phyloP scores from a whole-genome alignment of 2,888 invertebrate species.

The Amiota communis region DNA sequence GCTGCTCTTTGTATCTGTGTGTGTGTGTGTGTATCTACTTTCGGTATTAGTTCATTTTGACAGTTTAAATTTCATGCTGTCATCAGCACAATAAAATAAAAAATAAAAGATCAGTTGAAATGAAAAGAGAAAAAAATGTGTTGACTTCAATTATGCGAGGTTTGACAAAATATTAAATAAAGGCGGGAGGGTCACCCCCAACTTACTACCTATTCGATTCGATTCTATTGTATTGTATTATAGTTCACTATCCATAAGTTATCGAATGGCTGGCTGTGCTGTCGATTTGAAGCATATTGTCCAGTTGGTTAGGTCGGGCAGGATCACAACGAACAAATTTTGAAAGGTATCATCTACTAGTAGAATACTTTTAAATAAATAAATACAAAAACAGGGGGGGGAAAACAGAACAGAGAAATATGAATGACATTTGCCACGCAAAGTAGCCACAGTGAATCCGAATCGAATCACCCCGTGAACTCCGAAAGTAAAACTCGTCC shows the following conservation, averaged over 20 bases:
- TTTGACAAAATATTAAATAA: conserved; percentile 42
- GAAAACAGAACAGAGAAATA: neutral
- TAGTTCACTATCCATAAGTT: neutral
- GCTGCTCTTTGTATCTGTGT: conserved; percentile 9
- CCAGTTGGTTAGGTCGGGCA: neutral
- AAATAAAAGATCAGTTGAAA: neutral
- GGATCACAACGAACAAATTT: conserved; percentile 5
- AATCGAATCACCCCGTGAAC: too few relatives aligned
- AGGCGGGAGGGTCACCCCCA: conserved; percentile 34
- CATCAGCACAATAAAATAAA: conserved; percentile 30
- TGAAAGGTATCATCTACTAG: conserved; percentile 15
- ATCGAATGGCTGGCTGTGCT: neutral
- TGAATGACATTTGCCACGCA: conserved; percentile 23
- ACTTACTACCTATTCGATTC: too few relatives aligned
- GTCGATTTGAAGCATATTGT: conserved; percentile 23
- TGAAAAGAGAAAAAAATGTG: conserved; percentile 41
- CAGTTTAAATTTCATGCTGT: conserved; percentile 62
- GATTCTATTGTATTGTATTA: too few relatives aligned
- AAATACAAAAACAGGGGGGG: neutral
- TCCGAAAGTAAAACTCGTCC: neutral
- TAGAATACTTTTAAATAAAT: neutral
- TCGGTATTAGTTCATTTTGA: conserved; percentile 46
- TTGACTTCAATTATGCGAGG: conserved; percentile 56
- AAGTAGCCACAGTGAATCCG: conserved; percentile 9
- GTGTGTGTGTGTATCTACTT: conserved; percentile 33